Evolutionary conservation across 2,113 vertebrate genomes (phyloP).

Genomic region (Amazona vittata): DNA sequence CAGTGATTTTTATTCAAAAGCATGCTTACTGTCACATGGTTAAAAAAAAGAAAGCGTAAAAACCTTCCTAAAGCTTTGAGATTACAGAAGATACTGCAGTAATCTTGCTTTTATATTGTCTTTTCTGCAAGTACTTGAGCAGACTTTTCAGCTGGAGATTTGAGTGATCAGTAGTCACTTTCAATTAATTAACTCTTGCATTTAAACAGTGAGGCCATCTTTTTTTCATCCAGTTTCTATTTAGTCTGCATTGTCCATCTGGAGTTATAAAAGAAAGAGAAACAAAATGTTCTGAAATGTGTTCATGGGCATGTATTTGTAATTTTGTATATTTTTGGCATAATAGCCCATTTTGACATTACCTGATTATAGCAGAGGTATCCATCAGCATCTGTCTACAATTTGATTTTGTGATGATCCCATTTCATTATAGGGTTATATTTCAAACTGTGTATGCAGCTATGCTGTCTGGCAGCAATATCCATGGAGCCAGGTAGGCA

Average conservation of each 20-base stretch:
- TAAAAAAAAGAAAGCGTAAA: background rate
- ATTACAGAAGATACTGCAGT: background rate
- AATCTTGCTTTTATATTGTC: background rate
- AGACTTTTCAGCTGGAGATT: background rate
- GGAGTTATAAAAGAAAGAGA: background rate
- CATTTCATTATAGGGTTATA: background rate
- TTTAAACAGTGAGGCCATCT: background rate
- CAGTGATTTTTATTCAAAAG: background rate
- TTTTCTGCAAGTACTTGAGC: background rate
- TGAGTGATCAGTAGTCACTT: background rate
- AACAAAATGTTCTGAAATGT: conserved; percentile 2
- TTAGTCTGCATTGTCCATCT: conserved; percentile 4
- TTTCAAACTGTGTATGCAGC: background rate
- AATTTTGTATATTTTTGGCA: background rate
- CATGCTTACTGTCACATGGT: background rate
- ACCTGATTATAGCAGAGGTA: background rate
- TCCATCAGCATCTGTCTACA: background rate
- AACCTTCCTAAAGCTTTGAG: background rate
- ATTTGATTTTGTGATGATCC: background rate
- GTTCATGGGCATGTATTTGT: background rate
- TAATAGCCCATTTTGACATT: background rate
- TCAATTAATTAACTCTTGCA: background rate
- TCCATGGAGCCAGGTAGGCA: background rate
- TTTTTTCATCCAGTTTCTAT: conserved; percentile 16
- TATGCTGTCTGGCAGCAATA: background rate